Conservation (phyloP, 2,888 invertebrate species). For the Cheilosia vernalis region DNA sequence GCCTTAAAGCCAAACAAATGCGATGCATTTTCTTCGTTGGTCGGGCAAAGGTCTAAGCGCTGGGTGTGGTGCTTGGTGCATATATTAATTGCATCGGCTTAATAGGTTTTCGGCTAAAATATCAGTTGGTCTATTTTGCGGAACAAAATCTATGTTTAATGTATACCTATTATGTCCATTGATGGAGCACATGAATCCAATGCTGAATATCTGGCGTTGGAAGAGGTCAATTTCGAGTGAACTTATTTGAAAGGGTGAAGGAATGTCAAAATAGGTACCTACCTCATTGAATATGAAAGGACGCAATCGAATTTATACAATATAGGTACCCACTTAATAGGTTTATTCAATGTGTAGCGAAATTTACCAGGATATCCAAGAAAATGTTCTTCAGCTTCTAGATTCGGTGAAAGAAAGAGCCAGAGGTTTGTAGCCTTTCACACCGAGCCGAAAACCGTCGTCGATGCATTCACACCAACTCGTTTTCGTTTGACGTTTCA, state of each 20-base stretch:
- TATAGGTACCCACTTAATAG: too few species aligned
- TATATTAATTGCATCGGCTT: slow-evolving; percentile 36
- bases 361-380: too few species aligned
- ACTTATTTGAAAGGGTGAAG: neutral
- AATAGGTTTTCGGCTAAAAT: slow-evolving; percentile 29
- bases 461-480: too few species aligned
- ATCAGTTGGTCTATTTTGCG: neutral
- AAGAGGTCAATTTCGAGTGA: neutral
- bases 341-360: too few species aligned
- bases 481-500: too few species aligned
- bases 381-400: too few species aligned
- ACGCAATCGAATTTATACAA: too few species aligned
- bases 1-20: slow-evolving; percentile 63
- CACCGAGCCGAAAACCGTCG: too few species aligned
- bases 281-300: too few species aligned
- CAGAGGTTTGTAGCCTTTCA: too few species aligned
- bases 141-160: neutral
- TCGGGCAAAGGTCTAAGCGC: slow-evolving; percentile 17
- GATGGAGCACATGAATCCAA: neutral
- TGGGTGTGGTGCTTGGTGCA: slow-evolving; percentile 71
- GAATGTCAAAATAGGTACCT: neutral
- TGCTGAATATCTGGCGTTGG: neutral
- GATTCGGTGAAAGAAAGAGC: too few species aligned
- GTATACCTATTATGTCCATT: too few species aligned
- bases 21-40: slow-evolving; percentile 49